Conservation (phyloP, 2,797 vertebrate genomes). For the Takifugu ocellatus region DNA sequence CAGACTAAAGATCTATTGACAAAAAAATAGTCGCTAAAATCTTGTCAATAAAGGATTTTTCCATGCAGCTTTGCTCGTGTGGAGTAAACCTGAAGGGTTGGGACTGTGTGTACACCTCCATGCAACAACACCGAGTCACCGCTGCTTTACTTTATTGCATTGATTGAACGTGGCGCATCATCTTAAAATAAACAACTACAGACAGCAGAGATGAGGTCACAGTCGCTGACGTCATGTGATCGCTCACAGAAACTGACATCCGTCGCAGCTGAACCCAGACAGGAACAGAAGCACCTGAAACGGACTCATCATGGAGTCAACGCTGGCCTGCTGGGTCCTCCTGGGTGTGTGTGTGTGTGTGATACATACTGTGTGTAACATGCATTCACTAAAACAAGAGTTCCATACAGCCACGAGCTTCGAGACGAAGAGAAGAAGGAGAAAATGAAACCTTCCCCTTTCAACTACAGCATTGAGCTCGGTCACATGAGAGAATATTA, state of each 20-base stretch:
- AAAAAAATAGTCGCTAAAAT: background rate
- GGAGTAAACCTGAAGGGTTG: too few species aligned
- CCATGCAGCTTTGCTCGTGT: too few species aligned
- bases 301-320: slow-evolving; percentile 18
- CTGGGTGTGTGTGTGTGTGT: slow-evolving; percentile 19
- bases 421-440: too few species aligned
- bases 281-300: slow-evolving; percentile 17
- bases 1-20: slow-evolving; percentile 1
- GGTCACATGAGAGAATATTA: too few species aligned
- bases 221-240: background rate
- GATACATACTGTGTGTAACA: background rate
- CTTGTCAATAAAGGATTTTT: background rate
- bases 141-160: too few species aligned
- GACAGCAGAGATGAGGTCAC: background rate
- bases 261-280: slow-evolving; percentile 4
- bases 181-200: background rate
- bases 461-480: too few species aligned
- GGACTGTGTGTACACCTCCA: too few species aligned
- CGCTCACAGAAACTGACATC: slow-evolving; percentile 7
- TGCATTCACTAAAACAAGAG: too few species aligned
- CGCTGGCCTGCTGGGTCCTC: slow-evolving; percentile 26
- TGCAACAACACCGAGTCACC: background rate
- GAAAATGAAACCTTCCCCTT: too few species aligned
- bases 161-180: background rate
- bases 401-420: too few species aligned